Evolutionary conservation across 92 coral and sea anemone species (phyloP).

Genomic region (Micromussa lordhowensis): DNA sequence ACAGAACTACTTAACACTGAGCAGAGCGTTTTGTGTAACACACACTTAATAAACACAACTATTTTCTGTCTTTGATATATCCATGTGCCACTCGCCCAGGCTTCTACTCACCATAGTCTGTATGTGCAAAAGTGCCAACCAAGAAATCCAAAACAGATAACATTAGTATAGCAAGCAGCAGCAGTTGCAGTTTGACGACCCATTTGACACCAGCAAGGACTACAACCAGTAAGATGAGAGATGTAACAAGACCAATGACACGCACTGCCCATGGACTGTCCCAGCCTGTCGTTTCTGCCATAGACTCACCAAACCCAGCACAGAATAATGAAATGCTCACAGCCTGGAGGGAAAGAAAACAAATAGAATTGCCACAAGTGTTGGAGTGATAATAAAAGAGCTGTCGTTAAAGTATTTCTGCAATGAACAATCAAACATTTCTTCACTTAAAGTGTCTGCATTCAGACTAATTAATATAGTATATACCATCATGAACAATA

Average conservation of each 20-base stretch:
- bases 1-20: too few species aligned
- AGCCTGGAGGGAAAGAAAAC: slow-evolving; percentile 64
- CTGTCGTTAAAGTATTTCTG: too few species aligned
- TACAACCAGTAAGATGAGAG: slow-evolving; percentile 80
- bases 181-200: slow-evolving; percentile 95
- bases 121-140: slow-evolving; percentile 98
- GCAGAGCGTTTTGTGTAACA: too few species aligned
- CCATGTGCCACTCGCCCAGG: too few species aligned
- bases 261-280: slow-evolving; percentile 97
- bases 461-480: too few species aligned
- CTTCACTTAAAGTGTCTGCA: too few species aligned
- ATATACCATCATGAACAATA: too few species aligned
- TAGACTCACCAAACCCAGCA: slow-evolving; percentile 98
- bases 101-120: slow-evolving; percentile 83
- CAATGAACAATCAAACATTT: too few species aligned
- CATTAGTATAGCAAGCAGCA: slow-evolving; percentile 89
- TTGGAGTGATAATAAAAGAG: too few species aligned
- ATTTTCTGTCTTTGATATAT: too few species aligned
- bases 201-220: slow-evolving; percentile 99
- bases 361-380: too few species aligned
- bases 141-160: slow-evolving; percentile 96
- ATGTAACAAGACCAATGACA: slow-evolving; percentile 89
- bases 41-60: too few species aligned
- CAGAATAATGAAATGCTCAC: slow-evolving; percentile 95
- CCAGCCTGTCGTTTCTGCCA: slow-evolving; percentile 98